phyloP scores from a whole-genome alignment of 2,888 invertebrate genomes.

The Pachliopta kotzebuea region DNA sequence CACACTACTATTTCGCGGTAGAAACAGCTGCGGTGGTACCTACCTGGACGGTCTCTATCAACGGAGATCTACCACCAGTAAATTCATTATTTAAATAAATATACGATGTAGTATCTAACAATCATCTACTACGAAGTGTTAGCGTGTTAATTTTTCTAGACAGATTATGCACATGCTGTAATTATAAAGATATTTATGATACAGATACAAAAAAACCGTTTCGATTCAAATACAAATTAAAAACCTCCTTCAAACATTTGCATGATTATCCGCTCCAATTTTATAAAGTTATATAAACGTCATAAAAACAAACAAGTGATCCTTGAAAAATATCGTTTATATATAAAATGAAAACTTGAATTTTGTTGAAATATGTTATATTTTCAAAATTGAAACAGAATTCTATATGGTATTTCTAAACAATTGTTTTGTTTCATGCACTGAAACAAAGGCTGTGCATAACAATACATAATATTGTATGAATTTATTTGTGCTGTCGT shows the following conservation, averaged over 20 bases:
- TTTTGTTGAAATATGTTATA: background rate
- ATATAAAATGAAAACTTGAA: background rate
- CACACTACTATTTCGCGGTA: too few species aligned
- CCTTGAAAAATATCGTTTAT: background rate
- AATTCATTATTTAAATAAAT: too few species aligned
- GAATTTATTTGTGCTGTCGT: constrained; percentile 11
- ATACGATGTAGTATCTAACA: too few species aligned
- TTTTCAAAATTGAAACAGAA: constrained; percentile 1
- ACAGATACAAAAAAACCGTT: background rate
- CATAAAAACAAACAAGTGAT: background rate
- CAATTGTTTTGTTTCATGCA: constrained; percentile 17
- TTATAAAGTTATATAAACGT: too few species aligned
- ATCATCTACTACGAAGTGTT: too few species aligned
- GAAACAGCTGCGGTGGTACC: too few species aligned
- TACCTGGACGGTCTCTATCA: too few species aligned
- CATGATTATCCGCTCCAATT: too few species aligned
- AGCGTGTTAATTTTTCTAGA: too few species aligned
- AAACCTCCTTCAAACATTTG: background rate
- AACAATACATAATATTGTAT: constrained; percentile 12
- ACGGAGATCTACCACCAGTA: too few species aligned
- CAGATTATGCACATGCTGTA: too few species aligned
- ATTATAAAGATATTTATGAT: too few species aligned
- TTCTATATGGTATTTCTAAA: constrained; percentile 7
- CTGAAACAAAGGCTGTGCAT: constrained; percentile 6
- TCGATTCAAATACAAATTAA: background rate